These are phyloP conservation scores for Allacma fusca DNA, from an alignment of 2,888 invertebrate species.

Conservation along the genomic window DNA sequence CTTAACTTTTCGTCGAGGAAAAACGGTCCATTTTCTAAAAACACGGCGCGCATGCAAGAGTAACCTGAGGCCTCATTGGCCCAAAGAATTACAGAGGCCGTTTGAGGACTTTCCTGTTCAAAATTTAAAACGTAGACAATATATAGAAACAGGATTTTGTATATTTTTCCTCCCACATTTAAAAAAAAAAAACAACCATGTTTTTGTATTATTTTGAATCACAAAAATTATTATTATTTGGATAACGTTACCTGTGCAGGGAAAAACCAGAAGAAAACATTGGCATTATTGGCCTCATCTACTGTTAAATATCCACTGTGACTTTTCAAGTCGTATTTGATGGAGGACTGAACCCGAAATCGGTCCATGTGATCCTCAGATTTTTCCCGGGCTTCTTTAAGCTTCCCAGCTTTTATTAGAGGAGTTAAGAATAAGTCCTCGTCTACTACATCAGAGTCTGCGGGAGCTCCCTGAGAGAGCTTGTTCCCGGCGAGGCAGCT, in stretches of 20 bases:
- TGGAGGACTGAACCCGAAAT: background rate
- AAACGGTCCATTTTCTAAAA: constrained; percentile 71
- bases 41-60: constrained; percentile 68
- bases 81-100: constrained; percentile 67
- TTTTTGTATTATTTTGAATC: background rate
- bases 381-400: constrained; percentile 16
- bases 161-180: too few species aligned
- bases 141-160: too few species aligned
- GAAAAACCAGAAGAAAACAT: constrained; percentile 31
- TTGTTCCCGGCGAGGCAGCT: too few species aligned
- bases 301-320: constrained; percentile 26
- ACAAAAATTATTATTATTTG: background rate
- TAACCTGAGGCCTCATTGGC: constrained; percentile 71
- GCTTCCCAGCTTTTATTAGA: background rate
- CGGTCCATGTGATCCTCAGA: background rate
- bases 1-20: constrained; percentile 63
- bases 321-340: background rate
- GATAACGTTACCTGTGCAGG: constrained; percentile 19
- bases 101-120: constrained; percentile 30
- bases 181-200: too few species aligned
- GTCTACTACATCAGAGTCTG: too few species aligned
- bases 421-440: constrained; percentile 21
- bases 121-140: too few species aligned
- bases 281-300: background rate
- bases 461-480: too few species aligned